Evolutionary conservation across 2,888 invertebrate species (phyloP), one percentile per base, ranked within the genome.

Genomic region (Eupelmus urozonus): DNA sequence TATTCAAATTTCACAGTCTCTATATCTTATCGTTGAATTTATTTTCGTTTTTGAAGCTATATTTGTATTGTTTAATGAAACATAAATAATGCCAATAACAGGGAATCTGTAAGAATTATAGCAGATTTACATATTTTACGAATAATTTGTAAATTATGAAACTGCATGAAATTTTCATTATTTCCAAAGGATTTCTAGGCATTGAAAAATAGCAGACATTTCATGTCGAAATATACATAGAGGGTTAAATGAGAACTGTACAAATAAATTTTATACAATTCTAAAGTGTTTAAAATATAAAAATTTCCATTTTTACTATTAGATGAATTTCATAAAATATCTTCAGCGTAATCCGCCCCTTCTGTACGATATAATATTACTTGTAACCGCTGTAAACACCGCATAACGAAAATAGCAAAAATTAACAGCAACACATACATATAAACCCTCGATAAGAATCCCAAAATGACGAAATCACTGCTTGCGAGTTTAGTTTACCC

Each of bases 401-500:
- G 3, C 9, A 9, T 9, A 34, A 34, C 34, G 9, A 34, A 34
- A 34, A 34, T 5, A 34, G 9, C 3, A 34, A 34, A 34, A 9
- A 34, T 5, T 5, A 34, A 5, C 9, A 34, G 49, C 49, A 5
- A 9, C n/a, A n/a, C 13, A 49, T 49, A 4, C 16, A 49, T 34
- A 34, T 34, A 34, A 34, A 34, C 34, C 9, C 34, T 34, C 34
- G 34, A 49, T 13, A 49, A 11, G 13, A 49, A 16, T 40, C 5
- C 9, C 23, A 42, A 29, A 60, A 49, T 25, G 27, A 60, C 18
- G 23, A 42, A 27, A 55, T 72, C 18, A 34, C 40, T 13, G 51
- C 20, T n/a, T 34, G 51, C 27, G 1, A 23, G 29, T 72, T 72
- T 49, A 20, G 53, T 63, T 42, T 53, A 63, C 55, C 49, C 59